Conservation (phyloP, 64 coral and sea anemone genomes). For the Trachythela sp. region DNA sequence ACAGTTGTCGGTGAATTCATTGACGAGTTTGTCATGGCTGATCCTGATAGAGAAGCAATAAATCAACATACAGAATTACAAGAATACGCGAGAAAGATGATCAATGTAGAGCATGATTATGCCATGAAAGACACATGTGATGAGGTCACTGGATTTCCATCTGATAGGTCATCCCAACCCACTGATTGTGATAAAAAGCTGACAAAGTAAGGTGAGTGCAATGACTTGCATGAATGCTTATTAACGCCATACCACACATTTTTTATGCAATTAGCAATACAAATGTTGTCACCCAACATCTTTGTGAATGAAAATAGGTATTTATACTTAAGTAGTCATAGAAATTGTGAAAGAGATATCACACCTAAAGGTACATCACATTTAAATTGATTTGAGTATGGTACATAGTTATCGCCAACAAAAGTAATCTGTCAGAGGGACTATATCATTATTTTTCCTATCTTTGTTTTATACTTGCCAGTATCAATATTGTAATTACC, state of each 20-base stretch:
- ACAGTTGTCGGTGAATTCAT: background rate
- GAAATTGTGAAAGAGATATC: no score
- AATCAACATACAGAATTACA: background rate
- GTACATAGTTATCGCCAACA: no score
- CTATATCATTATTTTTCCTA: no score
- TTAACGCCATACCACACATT: background rate
- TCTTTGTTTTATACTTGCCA: no score
- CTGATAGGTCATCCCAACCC: background rate
- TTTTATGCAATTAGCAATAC: background rate
- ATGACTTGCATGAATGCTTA: background rate
- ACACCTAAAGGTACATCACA: no score
- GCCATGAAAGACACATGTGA: background rate
- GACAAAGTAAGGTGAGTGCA: background rate
- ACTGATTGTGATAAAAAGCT: background rate
- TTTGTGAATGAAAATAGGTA: no score
- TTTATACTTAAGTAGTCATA: no score
- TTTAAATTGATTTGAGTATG: no score
- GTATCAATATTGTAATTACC: no score
- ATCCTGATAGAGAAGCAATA: background rate
- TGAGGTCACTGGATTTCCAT: background rate
- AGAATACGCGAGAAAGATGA: background rate
- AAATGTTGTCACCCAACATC: no score
- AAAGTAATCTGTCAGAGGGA: no score
- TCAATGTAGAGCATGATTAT: background rate
- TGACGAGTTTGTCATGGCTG: background rate